Percentiles rank a stretch among this genome's conserved stretches.
Evolutionary conservation across 2,888 invertebrate species (phyloP).

Genomic region (Scaeva pyrastri): DNA sequence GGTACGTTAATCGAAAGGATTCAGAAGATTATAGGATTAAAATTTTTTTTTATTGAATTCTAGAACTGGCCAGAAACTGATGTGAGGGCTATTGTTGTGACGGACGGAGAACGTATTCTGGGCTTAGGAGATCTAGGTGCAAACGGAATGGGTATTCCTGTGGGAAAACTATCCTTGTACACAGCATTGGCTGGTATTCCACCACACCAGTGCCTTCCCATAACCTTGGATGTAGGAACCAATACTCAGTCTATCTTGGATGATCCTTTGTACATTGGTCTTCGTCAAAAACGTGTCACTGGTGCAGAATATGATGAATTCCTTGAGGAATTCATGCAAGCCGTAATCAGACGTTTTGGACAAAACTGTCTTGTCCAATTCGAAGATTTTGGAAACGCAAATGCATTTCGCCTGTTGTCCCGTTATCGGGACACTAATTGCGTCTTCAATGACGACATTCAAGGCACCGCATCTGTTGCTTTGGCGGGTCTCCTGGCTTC

Average conservation of each 20-base stretch:
- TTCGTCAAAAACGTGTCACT: constrained; percentile 92
- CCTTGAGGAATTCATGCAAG: constrained; percentile 98
- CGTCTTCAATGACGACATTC: constrained; percentile 99
- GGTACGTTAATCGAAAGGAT: constrained; percentile 86
- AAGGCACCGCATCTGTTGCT: constrained; percentile 98
- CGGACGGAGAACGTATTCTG: constrained; percentile 98
- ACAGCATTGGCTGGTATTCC: constrained; percentile 98
- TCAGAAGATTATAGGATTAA: background rate
- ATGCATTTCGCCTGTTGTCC: constrained; percentile 96
- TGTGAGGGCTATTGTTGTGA: constrained; percentile 95
- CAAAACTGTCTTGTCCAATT: constrained; percentile 95
- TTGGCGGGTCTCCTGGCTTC: constrained; percentile 96
- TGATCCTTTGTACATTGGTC: constrained; percentile 98
- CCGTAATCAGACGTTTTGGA: constrained; percentile 93
- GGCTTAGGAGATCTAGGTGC: constrained; percentile 99
- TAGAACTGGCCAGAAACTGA: constrained; percentile 92
- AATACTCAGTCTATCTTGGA: constrained; percentile 93
- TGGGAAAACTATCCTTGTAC: constrained; percentile 98
- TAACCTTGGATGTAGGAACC: constrained; percentile 96
- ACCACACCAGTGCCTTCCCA: constrained; percentile 97
- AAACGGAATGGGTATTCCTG: constrained; percentile 99
- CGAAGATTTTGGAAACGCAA: constrained; percentile 99
- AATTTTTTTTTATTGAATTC: constrained; percentile 22
- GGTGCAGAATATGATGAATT: constrained; percentile 96
- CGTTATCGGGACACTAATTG: constrained; percentile 95